Percentiles rank a stretch among this genome's conserved stretches.
phyloP scores from a whole-genome alignment of 2,797 vertebrate genomes.

The Gobionotothen gibberifrons region DNA sequence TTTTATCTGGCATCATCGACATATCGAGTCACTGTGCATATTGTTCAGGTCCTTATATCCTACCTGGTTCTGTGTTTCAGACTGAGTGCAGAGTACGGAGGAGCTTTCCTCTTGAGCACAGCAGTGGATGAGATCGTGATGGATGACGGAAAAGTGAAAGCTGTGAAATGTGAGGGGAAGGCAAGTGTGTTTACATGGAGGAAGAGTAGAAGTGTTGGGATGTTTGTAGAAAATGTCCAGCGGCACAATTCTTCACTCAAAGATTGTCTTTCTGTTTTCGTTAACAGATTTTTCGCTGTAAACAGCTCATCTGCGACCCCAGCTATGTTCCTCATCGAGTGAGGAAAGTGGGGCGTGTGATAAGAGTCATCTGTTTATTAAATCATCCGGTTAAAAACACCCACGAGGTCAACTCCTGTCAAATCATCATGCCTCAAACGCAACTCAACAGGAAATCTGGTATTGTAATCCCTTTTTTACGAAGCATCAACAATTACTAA shows the following conservation, averaged over 20 bases:
- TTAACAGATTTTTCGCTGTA: conserved; percentile 81
- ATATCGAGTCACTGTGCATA: background rate
- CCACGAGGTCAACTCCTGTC: conserved; percentile 82
- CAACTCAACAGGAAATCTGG: conserved; percentile 85
- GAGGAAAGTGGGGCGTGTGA: conserved; percentile 80
- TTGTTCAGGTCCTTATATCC: background rate
- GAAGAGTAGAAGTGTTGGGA: background rate
- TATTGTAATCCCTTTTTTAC: conserved; percentile 25
- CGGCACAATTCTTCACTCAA: background rate
- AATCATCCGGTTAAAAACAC: conserved; percentile 87
- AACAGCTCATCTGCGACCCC: conserved; percentile 87
- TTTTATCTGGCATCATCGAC: background rate
- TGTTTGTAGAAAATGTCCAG: background rate
- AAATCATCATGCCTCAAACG: conserved; percentile 85
- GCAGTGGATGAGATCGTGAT: conserved; percentile 82
- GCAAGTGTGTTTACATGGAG: conserved; percentile 36
- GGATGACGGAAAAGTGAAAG: conserved; percentile 82
- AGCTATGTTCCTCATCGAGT: conserved; percentile 80
- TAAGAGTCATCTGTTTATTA: conserved; percentile 84
- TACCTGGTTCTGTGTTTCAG: conserved; percentile 63
- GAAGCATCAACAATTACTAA: background rate
- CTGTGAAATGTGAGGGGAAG: conserved; percentile 84
- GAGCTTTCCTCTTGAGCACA: conserved; percentile 80
- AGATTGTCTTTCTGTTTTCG: background rate
- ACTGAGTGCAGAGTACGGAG: conserved; percentile 81